phyloP scores from a whole-genome alignment of 2,113 vertebrate genomes.

The Gobio gobio region DNA sequence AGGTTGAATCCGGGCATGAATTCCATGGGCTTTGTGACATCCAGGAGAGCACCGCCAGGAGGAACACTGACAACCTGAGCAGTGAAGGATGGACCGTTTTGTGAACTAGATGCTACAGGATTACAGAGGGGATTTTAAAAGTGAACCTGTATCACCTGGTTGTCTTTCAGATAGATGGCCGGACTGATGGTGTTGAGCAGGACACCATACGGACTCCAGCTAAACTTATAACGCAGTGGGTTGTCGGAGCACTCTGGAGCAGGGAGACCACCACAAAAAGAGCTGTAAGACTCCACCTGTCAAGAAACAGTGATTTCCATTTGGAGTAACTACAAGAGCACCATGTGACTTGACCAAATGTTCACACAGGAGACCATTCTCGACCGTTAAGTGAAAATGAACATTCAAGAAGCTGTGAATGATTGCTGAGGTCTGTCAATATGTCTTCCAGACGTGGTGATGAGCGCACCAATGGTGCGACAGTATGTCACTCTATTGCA shows the following conservation, averaged over 20 bases:
- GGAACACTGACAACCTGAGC: slow-evolving; percentile 77
- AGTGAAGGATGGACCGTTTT: background rate
- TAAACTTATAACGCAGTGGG: slow-evolving; percentile 96
- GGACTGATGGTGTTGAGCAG: slow-evolving; percentile 88
- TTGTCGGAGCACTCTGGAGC: slow-evolving; percentile 94
- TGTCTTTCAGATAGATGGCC: slow-evolving; percentile 84
- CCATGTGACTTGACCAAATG: slow-evolving; percentile 25
- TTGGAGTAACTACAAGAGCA: slow-evolving; percentile 17
- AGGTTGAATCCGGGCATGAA: slow-evolving; percentile 92
- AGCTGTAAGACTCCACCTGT: slow-evolving; percentile 90
- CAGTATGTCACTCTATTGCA: slow-evolving; percentile 49
- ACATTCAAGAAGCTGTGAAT: slow-evolving; percentile 46
- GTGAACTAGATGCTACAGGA: background rate
- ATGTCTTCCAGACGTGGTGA: slow-evolving; percentile 43
- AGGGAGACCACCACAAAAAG: slow-evolving; percentile 93
- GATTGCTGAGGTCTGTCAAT: slow-evolving; percentile 51
- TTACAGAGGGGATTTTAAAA: background rate
- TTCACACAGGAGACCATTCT: background rate
- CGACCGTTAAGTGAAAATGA: slow-evolving; percentile 35
- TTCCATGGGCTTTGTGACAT: slow-evolving; percentile 82
- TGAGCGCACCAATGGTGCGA: slow-evolving; percentile 38
- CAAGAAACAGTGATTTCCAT: background rate
- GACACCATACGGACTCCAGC: slow-evolving; percentile 94
- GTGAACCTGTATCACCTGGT: slow-evolving; percentile 76
- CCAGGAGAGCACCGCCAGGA: slow-evolving; percentile 85